phyloP scores from a whole-genome alignment of 2,797 vertebrate genomes.

The Gobio occitaniae region DNA sequence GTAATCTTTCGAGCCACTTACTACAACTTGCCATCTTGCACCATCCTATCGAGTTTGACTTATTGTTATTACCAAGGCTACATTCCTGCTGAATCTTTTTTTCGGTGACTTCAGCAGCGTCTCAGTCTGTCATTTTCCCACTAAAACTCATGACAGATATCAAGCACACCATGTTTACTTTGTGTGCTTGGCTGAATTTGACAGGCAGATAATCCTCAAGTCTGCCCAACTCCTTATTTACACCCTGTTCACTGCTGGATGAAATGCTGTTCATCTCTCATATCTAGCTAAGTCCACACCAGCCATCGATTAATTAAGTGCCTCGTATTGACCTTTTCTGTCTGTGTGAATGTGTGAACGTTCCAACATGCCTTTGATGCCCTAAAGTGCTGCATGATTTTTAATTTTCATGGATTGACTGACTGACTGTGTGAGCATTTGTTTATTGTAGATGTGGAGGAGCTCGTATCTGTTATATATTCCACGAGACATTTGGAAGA shows the following conservation, averaged over 20 bases:
- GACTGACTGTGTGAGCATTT: constrained; percentile 20
- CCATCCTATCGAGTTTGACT: neutral
- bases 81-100: constrained; percentile 6
- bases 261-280: constrained; percentile 31
- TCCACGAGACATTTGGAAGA: constrained; percentile 87
- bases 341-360: constrained; percentile 4
- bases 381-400: neutral
- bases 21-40: neutral
- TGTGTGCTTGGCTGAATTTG: constrained; percentile 65
- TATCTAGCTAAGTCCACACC: constrained; percentile 31
- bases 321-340: constrained; percentile 41
- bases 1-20: neutral
- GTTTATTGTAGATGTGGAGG: constrained; percentile 78
- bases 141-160: constrained; percentile 32
- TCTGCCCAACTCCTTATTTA: constrained; percentile 44
- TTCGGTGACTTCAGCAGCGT: neutral
- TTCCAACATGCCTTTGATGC: neutral
- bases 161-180: constrained; percentile 64
- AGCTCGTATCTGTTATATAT: constrained; percentile 87
- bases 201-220: constrained; percentile 52
- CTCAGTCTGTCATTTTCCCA: constrained; percentile 26
- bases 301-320: constrained; percentile 54
- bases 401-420: neutral
- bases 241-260: constrained; percentile 26
- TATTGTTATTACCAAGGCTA: neutral